Percentiles rank a stretch among this genome's conserved stretches.
Evolutionary conservation across 2,888 invertebrate species (phyloP).

Genomic region (Conops quadrifasciatus): DNA sequence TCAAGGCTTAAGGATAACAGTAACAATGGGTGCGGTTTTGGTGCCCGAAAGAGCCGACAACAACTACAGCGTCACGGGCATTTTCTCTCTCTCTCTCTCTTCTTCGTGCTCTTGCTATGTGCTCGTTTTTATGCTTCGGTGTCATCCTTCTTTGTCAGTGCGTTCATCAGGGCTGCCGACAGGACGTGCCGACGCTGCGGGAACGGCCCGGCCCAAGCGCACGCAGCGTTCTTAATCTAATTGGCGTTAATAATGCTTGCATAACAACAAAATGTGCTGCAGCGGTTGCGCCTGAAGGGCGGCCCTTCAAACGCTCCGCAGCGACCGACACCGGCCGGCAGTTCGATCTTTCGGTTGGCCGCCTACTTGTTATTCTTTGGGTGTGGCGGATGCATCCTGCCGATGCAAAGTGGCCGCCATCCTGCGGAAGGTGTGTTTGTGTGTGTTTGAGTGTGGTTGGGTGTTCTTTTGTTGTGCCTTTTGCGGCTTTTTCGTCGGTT

Average conservation of each 20-base stretch:
- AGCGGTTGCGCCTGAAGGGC: slow-evolving; percentile 12
- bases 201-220: slow-evolving; percentile 43
- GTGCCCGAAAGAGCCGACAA: too few relatives aligned
- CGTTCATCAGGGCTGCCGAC: too few relatives aligned
- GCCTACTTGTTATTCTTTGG: background rate
- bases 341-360: background rate
- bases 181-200: too few relatives aligned
- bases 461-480: background rate
- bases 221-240: slow-evolving; percentile 53
- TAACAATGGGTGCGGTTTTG: too few relatives aligned
- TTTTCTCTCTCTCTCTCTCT: too few relatives aligned
- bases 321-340: background rate
- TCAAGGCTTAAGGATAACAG: background rate
- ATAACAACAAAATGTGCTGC: slow-evolving; percentile 43
- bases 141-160: too few relatives aligned
- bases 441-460: background rate
- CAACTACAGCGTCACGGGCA: too few relatives aligned
- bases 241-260: slow-evolving; percentile 59
- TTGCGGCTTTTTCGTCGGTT: background rate
- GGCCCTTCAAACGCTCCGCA: background rate
- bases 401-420: background rate
- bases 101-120: too few relatives aligned
- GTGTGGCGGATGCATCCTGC: background rate
- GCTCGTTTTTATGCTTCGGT: too few relatives aligned
- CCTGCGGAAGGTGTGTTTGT: background rate